Base-by-base conservation (phyloP, 1,140 invertebrate genomes). In the Parapsyche elsis region DNA sequence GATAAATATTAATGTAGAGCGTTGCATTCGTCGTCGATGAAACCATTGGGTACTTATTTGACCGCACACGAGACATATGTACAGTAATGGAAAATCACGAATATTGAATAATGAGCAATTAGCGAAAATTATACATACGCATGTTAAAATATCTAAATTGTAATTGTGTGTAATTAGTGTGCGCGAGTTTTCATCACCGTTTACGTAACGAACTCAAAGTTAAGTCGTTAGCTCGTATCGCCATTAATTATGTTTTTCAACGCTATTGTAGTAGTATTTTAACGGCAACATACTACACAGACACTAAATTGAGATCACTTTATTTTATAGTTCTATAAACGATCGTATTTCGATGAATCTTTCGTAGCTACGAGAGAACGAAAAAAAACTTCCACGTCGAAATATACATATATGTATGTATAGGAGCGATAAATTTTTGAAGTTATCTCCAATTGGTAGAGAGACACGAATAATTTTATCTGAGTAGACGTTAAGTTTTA, bases 1-100 rank as follows among this genome's bases (percentile, higher is more conserved):
- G 64, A 67, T 67, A 23, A 67, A 67, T 67, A 67, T 67, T 67
- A 67, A 67, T 67, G 24, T 67, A 23, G 64, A 67, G 64, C 64
- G 24, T 23, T 67, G 10, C 24, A 23, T 24, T 67, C n/a, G 24
- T 12, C 9, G 5, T 26, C 19, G 10, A 26, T 12, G 21, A 61
- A 16, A 61, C 57, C 21, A 19, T 38, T 61, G 57, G 19, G 19
- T 61, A 61, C 9, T 5, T 61, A 61, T 61, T 19, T 19, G 19
- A 61, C 16, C 16, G 19, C 16, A 61, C 14, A 19, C 16, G 21
- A 61, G 57, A 61, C 9, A 61, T 61, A 61, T 9, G 9, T 19
- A 61, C 9, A 67, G 1, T 67, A 67, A 26, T 30, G 64, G 64
- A 67, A 67, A 61, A 67, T 23, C 59, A 64, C 59, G 21, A n/a